Evolutionary conservation across 2,888 invertebrate species (phyloP).

Genomic region (Tinea semifulvella): DNA sequence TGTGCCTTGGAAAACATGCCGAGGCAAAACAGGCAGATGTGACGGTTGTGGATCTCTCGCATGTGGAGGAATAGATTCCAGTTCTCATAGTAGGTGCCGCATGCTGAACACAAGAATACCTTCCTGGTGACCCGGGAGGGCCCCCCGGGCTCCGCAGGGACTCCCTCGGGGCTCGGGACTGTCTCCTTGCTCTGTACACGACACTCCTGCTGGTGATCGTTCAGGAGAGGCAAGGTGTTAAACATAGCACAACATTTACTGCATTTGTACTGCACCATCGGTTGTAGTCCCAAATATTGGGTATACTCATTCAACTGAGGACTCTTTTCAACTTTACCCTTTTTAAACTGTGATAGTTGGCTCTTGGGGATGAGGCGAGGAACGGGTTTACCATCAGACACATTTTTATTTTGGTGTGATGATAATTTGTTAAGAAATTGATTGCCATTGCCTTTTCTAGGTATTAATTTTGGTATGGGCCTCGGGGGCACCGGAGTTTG

Average conservation of each 20-base stretch:
- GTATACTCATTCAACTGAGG: conserved; percentile 69
- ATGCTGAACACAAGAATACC: conserved; percentile 83
- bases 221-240: conserved; percentile 70
- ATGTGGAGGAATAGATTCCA: conserved; percentile 89
- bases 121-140: conserved; percentile 75
- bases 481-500: conserved; percentile 20
- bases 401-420: conserved; percentile 27
- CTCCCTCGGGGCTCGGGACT: conserved; percentile 45
- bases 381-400: conserved; percentile 46
- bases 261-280: conserved; percentile 77
- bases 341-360: conserved; percentile 52
- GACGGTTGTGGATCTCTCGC: conserved; percentile 82
- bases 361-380: conserved; percentile 59
- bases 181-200: conserved; percentile 53
- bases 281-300: conserved; percentile 76
- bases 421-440: conserved; percentile 47
- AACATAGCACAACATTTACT: conserved; percentile 76
- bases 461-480: conserved; percentile 46
- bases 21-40: conserved; percentile 84
- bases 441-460: conserved; percentile 39
- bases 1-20: conserved; percentile 85
- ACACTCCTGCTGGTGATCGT: conserved; percentile 75
- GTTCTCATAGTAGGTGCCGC: conserved; percentile 85
- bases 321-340: conserved; percentile 48
- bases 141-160: conserved; percentile 36